Percentiles rank a stretch among this genome's conserved stretches.
Evolutionary conservation across 2,888 invertebrate genomes (phyloP).

Genomic region (Leptinotarsa rubiginosa): DNA sequence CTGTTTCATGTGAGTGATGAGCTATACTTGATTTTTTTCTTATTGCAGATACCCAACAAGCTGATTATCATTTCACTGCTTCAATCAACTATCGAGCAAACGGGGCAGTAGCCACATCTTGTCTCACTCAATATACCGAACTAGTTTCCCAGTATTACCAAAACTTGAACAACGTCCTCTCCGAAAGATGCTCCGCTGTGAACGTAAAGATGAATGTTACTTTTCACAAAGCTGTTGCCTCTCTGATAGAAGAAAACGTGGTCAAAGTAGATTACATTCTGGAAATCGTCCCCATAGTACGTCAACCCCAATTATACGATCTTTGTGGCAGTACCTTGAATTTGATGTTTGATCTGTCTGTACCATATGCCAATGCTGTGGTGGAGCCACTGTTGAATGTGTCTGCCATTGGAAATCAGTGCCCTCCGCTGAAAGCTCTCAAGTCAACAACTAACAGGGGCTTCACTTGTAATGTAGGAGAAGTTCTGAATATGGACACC

Average conservation of each 20-base stretch:
- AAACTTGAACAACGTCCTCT: conserved; percentile 83
- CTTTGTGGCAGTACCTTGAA: conserved; percentile 94
- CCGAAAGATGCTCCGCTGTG: conserved; percentile 93
- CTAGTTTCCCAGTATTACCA: conserved; percentile 83
- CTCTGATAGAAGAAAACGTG: conserved; percentile 85
- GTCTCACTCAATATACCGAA: conserved; percentile 87
- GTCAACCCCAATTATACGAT: conserved; percentile 92
- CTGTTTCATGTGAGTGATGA: too few species aligned
- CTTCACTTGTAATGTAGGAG: conserved; percentile 93
- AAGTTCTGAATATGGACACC: conserved; percentile 93
- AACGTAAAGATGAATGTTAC: conserved; percentile 95
- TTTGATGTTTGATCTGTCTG: conserved; percentile 92
- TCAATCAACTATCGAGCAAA: conserved; percentile 89
- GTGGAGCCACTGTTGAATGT: conserved; percentile 91
- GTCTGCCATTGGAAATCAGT: conserved; percentile 90
- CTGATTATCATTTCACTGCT: conserved; percentile 92
- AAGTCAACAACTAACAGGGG: conserved; percentile 87
- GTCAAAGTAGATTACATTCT: conserved; percentile 91
- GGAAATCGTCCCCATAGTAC: conserved; percentile 87
- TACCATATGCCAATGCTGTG: conserved; percentile 90
- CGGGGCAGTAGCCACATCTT: conserved; percentile 87
- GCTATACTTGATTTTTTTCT: background rate
- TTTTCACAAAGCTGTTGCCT: conserved; percentile 85
- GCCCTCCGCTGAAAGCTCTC: conserved; percentile 89
- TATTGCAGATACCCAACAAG: conserved; percentile 86